Percentiles rank a stretch among this genome's conserved stretches.
Conservation (phyloP, 2,797 vertebrate species). For the Atherinosoma microstoma region DNA sequence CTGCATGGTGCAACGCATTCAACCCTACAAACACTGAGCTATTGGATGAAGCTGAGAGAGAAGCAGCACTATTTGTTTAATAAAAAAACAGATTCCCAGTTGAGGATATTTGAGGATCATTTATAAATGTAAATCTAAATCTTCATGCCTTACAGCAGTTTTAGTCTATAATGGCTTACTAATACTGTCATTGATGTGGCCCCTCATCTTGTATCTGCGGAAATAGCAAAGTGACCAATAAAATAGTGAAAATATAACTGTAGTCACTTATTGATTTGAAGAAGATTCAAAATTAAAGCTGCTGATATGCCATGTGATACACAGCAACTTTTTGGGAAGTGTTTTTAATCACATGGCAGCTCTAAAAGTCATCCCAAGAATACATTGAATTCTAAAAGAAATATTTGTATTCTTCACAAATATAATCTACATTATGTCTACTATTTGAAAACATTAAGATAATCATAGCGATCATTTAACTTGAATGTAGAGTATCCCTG, state of each 20-base stretch:
- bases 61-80: conserved; percentile 11
- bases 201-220: no score
- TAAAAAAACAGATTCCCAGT: conserved; percentile 28
- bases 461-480: neutral
- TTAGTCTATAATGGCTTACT: neutral
- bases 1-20: conserved; percentile 2
- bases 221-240: no score
- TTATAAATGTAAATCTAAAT: neutral
- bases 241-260: no score
- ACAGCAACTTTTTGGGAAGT: no score
- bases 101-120: neutral
- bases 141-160: neutral
- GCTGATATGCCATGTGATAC: no score
- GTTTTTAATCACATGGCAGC: no score
- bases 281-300: no score
- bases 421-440: neutral
- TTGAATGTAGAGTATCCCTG: neutral
- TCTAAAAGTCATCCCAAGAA: no score
- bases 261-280: no score
- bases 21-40: conserved; percentile 7
- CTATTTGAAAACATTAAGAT: conserved; percentile 6
- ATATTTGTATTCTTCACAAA: neutral
- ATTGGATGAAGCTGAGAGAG: conserved; percentile 24
- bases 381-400: no score
- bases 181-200: no score